Base-by-base conservation (phyloP, 1,140 invertebrate genomes). In the Drosophila nasuta region DNA sequence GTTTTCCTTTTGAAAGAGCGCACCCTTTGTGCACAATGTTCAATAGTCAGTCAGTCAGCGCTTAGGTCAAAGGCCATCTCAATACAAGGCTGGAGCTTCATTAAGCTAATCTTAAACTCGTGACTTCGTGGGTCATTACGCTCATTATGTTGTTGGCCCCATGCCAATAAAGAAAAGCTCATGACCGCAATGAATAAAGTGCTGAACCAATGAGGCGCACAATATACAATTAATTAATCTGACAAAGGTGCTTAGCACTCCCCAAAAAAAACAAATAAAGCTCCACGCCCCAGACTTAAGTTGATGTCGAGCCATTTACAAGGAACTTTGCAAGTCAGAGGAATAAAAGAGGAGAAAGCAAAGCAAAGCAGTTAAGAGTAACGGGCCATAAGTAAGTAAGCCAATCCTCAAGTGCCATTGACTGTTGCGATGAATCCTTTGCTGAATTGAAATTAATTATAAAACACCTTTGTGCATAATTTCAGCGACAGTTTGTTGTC, bases 401-500 rank as follows among this genome's bases (percentile, higher is more conserved):
- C 43, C 77, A 76, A 66, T 76, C 48, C 48, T 41, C 63, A 65
- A 78, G 75, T 76, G 75, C 59, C 82, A 81, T 75, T 62, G 82
- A 64, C 75, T 64, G 71, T 59, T 60, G 58, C 64, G 71, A 45
- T 49, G 28, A 63, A 35, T 57, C 59, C 30, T 25, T 35, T 56
- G 35, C 25, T 49, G 51, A 63, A 75, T 57, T 11, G 11, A 76
- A 87, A 79, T 87, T 82, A 88, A 82, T 88, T 82, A 87, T 88
- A 82, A 82, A 87, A 25, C 76, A 76, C 80, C 83, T 80, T 87
- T 87, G 83, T 77, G 69, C 69, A 79, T 70, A 79, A 87, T 77
- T 87, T 79, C 25, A 59, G 62, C 60, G 20, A 56, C 48, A 56
- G 60, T 51, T 66, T 65, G 20, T 25, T 33, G 49, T 33, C 25